A percentile compares a stretch with the other conserved stretches of the same genome.
These are phyloP conservation scores for Adelphocoris suturalis DNA, from an alignment of 2,888 invertebrate species.

Conservation along the genomic window DNA sequence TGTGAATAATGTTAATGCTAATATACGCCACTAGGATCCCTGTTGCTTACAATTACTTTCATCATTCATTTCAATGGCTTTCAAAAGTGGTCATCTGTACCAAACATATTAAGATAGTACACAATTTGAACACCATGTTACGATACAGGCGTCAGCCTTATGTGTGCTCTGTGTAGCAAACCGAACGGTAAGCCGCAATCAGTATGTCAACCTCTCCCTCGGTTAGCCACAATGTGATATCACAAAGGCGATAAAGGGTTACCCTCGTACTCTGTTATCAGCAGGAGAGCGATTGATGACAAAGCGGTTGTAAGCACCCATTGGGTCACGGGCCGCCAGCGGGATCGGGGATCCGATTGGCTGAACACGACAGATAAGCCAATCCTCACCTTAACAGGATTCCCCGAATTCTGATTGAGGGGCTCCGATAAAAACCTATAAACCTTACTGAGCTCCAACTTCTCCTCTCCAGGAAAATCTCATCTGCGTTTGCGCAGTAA, in stretches of 20 bases:
- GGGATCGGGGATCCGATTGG: constrained; percentile 24
- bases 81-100: too few relatives aligned
- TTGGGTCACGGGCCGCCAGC: background rate
- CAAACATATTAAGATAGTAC: too few relatives aligned
- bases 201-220: constrained; percentile 21
- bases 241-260: constrained; percentile 25
- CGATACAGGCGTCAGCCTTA: background rate
- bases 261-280: constrained; percentile 44
- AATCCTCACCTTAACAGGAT: constrained; percentile 12
- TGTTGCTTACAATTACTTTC: too few relatives aligned
- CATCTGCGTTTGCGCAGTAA: constrained; percentile 19
- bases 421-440: background rate
- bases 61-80: too few relatives aligned
- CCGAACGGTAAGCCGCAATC: constrained; percentile 40
- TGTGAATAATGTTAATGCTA: too few relatives aligned
- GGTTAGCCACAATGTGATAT: constrained; percentile 51
- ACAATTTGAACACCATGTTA: background rate
- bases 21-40: too few relatives aligned
- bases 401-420: background rate
- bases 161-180: constrained; percentile 4
- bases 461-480: constrained; percentile 6
- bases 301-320: background rate
- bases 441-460: background rate
- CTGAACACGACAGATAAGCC: constrained; percentile 31
- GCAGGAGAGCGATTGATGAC: constrained; percentile 43